Conservation (phyloP, 2,888 invertebrate species). For the Doris montereyensis region DNA sequence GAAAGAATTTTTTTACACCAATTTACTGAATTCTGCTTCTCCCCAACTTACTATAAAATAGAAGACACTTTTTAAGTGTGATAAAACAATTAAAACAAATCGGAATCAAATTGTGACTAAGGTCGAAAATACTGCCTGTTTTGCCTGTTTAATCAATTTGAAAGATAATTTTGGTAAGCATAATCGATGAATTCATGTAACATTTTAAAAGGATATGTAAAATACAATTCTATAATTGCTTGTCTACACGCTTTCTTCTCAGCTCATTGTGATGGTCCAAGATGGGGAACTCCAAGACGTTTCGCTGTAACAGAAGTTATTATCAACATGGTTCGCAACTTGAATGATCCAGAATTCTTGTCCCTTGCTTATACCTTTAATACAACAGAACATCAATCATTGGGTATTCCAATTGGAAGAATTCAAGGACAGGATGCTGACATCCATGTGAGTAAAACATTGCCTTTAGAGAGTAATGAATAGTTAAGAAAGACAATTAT, state of each 20-base stretch:
- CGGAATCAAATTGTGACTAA: no score
- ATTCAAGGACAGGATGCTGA: background rate
- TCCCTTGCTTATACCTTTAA: slow-evolving; percentile 50
- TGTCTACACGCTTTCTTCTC: background rate
- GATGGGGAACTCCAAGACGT: slow-evolving; percentile 42
- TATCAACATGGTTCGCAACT: slow-evolving; percentile 59
- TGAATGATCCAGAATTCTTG: slow-evolving; percentile 58
- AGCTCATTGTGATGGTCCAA: slow-evolving; percentile 29
- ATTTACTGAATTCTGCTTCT: no score
- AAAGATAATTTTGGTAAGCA: background rate
- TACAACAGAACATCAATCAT: slow-evolving; percentile 47
- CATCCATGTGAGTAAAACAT: background rate
- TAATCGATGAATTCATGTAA: no score
- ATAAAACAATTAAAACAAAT: no score
- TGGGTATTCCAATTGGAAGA: slow-evolving; percentile 47
- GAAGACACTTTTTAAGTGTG: no score
- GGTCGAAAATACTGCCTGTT: background rate
- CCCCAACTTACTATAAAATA: no score
- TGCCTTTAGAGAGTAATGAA: no score
- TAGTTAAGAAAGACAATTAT: no score
- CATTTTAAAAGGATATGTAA: no score
- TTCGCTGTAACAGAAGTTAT: slow-evolving; percentile 42
- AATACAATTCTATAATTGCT: no score
- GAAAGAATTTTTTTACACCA: no score
- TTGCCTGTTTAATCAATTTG: background rate